Evolutionary conservation across 2,113 vertebrate genomes (phyloP).

Genomic region (Azemiops feae): DNA sequence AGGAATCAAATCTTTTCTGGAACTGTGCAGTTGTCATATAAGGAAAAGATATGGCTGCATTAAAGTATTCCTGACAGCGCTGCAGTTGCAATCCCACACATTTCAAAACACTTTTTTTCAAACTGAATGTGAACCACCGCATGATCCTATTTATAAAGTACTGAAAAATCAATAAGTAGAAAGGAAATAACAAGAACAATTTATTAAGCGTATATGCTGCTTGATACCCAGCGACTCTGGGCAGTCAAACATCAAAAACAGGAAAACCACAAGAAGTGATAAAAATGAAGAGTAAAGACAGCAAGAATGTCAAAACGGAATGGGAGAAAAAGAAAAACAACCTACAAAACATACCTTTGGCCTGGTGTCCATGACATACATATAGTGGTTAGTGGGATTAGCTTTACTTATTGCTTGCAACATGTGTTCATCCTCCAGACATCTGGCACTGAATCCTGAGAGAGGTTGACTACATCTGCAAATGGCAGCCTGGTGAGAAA

Average conservation of each 20-base stretch:
- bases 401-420: constrained; percentile 95
- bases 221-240: background rate
- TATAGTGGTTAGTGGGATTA: constrained; percentile 86
- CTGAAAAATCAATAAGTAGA: background rate
- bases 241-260: background rate
- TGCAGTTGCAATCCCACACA: background rate
- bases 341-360: constrained; percentile 79
- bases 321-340: background rate
- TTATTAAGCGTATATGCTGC: background rate
- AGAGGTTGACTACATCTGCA: constrained; percentile 97
- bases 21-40: background rate
- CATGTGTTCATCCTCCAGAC: constrained; percentile 94
- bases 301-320: background rate
- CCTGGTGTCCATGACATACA: constrained; percentile 97
- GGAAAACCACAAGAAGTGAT: background rate
- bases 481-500: constrained; percentile 83
- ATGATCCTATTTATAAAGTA: background rate
- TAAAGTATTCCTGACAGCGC: background rate
- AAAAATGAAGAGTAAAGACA: background rate
- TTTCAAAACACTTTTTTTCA: background rate
- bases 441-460: constrained; percentile 96
- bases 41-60: background rate
- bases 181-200: background rate
- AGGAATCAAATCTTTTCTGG: background rate
- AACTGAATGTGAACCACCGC: background rate